Conservation (phyloP, 2,797 vertebrate species). For the Cichlasoma orientale region DNA sequence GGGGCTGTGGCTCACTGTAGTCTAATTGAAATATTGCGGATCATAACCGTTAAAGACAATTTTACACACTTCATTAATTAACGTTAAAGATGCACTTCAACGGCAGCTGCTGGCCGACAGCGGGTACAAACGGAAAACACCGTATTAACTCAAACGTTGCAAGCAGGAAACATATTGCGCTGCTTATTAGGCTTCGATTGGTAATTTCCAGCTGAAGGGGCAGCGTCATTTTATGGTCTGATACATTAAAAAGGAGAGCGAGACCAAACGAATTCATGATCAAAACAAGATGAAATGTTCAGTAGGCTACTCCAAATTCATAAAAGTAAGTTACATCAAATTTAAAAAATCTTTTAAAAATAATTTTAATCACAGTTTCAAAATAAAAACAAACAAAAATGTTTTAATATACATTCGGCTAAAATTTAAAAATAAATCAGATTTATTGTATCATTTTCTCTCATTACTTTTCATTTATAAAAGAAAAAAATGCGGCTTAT, state of each 20-base stretch:
- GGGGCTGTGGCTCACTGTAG: slow-evolving; percentile 19
- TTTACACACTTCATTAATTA: slow-evolving; percentile 89
- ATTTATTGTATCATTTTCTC: background rate
- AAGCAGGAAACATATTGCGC: slow-evolving; percentile 48
- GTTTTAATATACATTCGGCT: background rate
- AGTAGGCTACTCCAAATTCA: background rate
- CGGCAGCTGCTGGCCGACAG: slow-evolving; percentile 84
- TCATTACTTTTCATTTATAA: background rate
- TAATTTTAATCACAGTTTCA: background rate
- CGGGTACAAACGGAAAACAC: slow-evolving; percentile 65
- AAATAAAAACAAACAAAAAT: background rate
- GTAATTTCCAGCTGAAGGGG: slow-evolving; percentile 15
- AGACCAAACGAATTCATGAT: background rate
- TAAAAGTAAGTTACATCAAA: background rate
- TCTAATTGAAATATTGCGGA: slow-evolving; percentile 85
- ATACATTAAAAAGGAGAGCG: background rate
- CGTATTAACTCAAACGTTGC: slow-evolving; percentile 16
- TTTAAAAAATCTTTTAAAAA: background rate
- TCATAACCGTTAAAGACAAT: slow-evolving; percentile 86
- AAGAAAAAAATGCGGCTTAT: background rate
- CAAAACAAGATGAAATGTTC: background rate
- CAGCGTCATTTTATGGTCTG: background rate
- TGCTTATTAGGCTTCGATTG: slow-evolving; percentile 33
- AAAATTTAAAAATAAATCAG: background rate
- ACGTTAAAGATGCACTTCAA: slow-evolving; percentile 85